Percentiles rank a stretch among this genome's conserved stretches.
These are phyloP conservation scores for Peromyscus polionotus DNA, from an alignment of 2,113 vertebrate genomes.

Conservation along the genomic window DNA sequence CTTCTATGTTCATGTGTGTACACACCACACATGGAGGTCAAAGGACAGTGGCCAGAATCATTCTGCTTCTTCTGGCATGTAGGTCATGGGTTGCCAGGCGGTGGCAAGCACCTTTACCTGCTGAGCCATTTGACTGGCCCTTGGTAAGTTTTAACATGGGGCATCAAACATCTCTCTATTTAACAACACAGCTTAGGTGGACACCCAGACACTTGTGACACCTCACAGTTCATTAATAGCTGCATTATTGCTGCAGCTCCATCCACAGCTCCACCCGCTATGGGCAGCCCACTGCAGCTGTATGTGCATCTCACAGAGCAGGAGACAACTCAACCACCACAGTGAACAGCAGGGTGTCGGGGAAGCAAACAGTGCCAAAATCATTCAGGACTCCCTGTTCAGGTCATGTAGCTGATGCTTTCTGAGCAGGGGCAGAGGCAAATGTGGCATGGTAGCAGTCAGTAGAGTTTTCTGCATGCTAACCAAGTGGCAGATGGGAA, in stretches of 20 bases:
- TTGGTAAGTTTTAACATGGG: conserved; percentile 16
- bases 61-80: too few species aligned
- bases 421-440: background rate
- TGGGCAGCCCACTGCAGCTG: background rate
- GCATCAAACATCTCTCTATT: conserved; percentile 1
- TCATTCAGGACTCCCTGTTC: conserved; percentile 16
- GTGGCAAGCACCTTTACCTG: background rate
- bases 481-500: background rate
- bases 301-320: conserved; percentile 11
- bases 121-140: background rate
- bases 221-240: background rate
- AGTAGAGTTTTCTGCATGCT: background rate
- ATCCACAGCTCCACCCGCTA: background rate
- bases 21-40: background rate
- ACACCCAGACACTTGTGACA: conserved; percentile 1
- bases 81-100: background rate
- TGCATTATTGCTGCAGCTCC: background rate
- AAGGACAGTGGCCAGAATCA: background rate
- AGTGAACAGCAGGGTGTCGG: background rate
- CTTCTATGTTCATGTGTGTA: background rate
- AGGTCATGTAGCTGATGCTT: conserved; percentile 37
- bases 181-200: conserved; percentile 1
- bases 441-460: background rate
- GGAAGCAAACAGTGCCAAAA: background rate
- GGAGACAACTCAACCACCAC: conserved; percentile 23